Percentiles rank a stretch among this genome's conserved stretches.
Conservation (phyloP, 2,113 vertebrate genomes). For the Gambusia affinis region DNA sequence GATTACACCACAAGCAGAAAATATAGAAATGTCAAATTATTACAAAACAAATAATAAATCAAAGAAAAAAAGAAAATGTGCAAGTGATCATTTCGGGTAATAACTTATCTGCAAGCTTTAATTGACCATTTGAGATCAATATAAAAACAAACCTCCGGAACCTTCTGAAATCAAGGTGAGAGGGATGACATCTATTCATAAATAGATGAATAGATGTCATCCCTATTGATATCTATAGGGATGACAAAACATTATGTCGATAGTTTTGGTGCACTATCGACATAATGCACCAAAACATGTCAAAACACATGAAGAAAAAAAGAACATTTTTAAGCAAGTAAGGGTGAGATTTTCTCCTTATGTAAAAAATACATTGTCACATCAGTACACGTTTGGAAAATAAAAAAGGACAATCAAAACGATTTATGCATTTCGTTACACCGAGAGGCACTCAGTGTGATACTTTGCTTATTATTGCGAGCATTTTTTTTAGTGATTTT, state of each 20-base stretch:
- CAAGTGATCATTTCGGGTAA: conserved; percentile 51
- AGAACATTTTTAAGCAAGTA: conserved; percentile 47
- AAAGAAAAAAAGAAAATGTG: conserved; percentile 44
- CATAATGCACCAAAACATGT: conserved; percentile 55
- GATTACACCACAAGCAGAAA: conserved; percentile 58
- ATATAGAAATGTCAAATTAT: conserved; percentile 60
- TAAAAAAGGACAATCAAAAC: conserved; percentile 72
- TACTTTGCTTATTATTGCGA: conserved; percentile 81
- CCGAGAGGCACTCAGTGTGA: conserved; percentile 83
- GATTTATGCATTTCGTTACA: conserved; percentile 78
- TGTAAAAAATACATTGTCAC: conserved; percentile 81
- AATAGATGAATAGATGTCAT: no score
- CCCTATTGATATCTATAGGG: no score
- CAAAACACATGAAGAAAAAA: conserved; percentile 65
- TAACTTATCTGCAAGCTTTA: conserved; percentile 58
- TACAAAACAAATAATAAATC: conserved; percentile 23
- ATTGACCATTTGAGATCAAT: conserved; percentile 56
- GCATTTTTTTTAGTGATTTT: conserved; percentile 79
- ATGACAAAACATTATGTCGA: no score
- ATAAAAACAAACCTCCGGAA: conserved; percentile 46
- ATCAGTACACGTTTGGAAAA: conserved; percentile 73
- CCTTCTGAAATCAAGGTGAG: conserved; percentile 44
- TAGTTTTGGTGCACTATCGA: no score
- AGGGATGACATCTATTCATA: conserved; percentile 51
- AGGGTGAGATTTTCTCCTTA: conserved; percentile 69